These are phyloP conservation scores for Sylvietta virens DNA, from an alignment of 2,113 vertebrate genomes.

Conservation along the genomic window DNA sequence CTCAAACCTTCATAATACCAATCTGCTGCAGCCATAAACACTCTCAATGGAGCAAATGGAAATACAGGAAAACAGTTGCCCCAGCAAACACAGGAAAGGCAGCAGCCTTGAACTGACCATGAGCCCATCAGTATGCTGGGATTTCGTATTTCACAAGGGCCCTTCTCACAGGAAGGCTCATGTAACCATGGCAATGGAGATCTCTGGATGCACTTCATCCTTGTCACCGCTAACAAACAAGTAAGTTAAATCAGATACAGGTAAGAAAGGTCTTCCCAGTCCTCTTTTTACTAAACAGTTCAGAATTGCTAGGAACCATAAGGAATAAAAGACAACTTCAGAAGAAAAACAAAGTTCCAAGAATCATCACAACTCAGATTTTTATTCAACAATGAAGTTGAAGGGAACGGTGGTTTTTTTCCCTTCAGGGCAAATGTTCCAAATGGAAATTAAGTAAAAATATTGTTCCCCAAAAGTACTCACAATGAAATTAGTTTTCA, in stretches of 20 bases:
- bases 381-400: constrained; percentile 76
- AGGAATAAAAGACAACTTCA: not conserved
- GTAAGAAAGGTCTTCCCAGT: not conserved
- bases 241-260: not conserved
- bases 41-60: not conserved
- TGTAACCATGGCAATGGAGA: not conserved
- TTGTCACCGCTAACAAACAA: not conserved
- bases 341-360: constrained; percentile 54
- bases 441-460: constrained; percentile 75
- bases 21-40: not conserved
- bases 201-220: not conserved
- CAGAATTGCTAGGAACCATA: not conserved
- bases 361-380: constrained; percentile 67
- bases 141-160: not conserved
- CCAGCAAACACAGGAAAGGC: not conserved
- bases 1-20: not conserved
- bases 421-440: constrained; percentile 61
- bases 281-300: not conserved
- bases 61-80: not conserved
- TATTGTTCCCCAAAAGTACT: constrained; percentile 60
- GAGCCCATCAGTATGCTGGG: not conserved
- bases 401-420: constrained; percentile 43
- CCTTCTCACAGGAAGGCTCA: not conserved
- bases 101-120: not conserved
- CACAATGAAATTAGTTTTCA: constrained; percentile 70